Percentiles rank a stretch among this genome's conserved stretches.
Evolutionary conservation across 2,797 vertebrate genomes (phyloP).

Genomic region (Peromyscus eremicus): DNA sequence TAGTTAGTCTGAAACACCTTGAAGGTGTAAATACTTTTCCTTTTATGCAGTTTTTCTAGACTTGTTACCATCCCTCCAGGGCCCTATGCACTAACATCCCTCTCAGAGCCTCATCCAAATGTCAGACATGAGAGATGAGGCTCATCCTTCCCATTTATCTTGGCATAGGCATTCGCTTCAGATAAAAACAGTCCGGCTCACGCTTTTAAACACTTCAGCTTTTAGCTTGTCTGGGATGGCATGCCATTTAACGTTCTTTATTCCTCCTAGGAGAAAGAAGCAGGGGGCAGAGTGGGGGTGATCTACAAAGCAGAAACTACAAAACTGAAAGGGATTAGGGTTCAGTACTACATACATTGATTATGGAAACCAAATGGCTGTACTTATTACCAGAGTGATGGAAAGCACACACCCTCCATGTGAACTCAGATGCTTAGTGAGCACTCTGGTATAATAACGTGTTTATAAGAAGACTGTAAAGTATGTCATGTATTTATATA

Average conservation of each 20-base stretch:
- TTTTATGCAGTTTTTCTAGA: not conserved
- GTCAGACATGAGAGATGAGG: not conserved
- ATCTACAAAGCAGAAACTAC: not conserved
- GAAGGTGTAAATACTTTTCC: not conserved
- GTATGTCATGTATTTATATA: not conserved
- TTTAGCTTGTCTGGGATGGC: not conserved
- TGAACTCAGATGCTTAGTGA: constrained; percentile 1
- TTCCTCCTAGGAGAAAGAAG: constrained; percentile 34
- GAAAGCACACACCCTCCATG: not conserved
- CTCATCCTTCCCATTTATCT: not conserved
- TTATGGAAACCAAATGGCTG: not conserved
- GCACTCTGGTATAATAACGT: not conserved
- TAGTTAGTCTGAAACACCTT: constrained; percentile 42
- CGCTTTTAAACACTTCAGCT: not conserved
- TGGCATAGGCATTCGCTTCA: not conserved
- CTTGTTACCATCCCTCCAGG: not conserved
- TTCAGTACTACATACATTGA: not conserved
- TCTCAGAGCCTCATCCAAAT: not conserved
- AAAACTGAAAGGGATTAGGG: not conserved
- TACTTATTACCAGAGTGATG: not conserved
- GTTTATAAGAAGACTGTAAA: not conserved
- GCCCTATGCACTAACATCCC: not conserved
- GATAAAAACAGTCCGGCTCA: not conserved
- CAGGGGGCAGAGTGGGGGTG: not conserved
- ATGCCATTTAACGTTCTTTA: not conserved